A percentile compares a stretch with the other conserved stretches of the same genome.
These are phyloP conservation scores for Montipora cactus DNA, from an alignment of 64 coral and sea anemone genomes.

Conservation along the genomic window DNA sequence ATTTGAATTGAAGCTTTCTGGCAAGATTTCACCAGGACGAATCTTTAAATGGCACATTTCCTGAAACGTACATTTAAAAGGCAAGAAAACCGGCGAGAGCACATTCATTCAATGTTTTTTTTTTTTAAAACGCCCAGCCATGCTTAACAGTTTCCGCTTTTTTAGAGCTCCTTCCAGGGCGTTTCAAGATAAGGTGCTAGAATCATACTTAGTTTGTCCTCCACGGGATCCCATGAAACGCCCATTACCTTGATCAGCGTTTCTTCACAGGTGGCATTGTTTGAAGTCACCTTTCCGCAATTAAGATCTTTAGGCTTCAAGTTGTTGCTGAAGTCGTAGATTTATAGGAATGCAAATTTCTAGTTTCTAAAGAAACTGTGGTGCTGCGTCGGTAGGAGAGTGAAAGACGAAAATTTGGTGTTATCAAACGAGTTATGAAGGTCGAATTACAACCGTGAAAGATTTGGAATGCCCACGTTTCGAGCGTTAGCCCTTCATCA, in stretches of 20 bases:
- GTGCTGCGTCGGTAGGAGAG: no score
- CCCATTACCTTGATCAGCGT: not conserved
- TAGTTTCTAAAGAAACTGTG: no score
- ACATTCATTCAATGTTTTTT: not conserved
- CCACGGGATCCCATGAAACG: not conserved
- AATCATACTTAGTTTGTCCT: not conserved
- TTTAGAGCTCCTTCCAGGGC: not conserved
- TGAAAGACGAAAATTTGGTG: no score
- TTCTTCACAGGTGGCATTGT: not conserved
- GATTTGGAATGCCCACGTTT: no score
- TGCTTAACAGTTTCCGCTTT: not conserved
- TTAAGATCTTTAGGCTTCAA: not conserved
- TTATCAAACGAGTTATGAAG: no score
- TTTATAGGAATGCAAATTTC: no score
- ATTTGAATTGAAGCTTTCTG: not conserved
- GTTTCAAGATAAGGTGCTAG: not conserved
- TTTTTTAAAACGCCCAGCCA: not conserved
- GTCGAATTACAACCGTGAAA: no score
- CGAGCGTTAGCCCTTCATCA: no score
- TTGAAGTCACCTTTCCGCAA: not conserved
- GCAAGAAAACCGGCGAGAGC: not conserved
- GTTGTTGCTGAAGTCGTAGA: no score
- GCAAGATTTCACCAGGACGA: constrained; percentile 21
- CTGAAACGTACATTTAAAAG: not conserved
- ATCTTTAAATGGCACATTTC: constrained; percentile 25